Evolutionary conservation across 2,797 vertebrate genomes (phyloP).

Genomic region (Ispidina lecontei): DNA sequence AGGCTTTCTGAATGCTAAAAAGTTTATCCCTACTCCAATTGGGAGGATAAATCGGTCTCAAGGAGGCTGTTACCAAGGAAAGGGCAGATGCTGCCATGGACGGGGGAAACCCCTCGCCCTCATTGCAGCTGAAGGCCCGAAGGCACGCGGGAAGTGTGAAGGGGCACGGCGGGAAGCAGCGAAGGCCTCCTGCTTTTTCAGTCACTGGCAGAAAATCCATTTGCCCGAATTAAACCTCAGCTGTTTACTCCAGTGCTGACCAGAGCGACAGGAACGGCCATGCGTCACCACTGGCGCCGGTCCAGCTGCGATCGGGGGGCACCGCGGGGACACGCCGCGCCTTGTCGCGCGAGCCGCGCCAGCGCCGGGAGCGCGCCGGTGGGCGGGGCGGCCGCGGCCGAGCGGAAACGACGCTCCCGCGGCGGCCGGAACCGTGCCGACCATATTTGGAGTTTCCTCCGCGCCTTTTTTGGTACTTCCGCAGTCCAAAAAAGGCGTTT

Average conservation of each 20-base stretch:
- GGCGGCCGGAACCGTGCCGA: background rate
- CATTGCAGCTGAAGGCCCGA: accelerated
- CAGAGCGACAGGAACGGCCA: too few species aligned
- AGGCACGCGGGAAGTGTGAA: too few species aligned
- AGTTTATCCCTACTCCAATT: background rate
- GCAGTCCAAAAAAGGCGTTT: constrained; percentile 17
- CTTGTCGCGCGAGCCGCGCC: background rate
- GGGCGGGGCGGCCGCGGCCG: background rate
- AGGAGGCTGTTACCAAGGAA: background rate
- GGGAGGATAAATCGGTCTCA: background rate
- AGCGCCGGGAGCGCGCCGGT: background rate
- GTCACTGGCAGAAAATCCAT: too few species aligned
- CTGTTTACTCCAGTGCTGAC: too few species aligned
- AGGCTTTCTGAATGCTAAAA: background rate
- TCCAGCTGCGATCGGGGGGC: background rate
- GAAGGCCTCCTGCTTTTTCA: background rate
- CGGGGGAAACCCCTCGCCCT: background rate
- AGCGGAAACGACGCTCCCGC: background rate
- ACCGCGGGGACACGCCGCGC: background rate
- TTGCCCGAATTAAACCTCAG: background rate
- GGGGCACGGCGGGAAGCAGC: too few species aligned
- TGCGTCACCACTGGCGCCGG: background rate
- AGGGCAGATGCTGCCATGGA: accelerated
- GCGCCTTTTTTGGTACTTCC: constrained; percentile 15
- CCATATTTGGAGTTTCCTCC: constrained; percentile 32